Evolutionary conservation across 2,113 vertebrate species (phyloP).

Genomic region (Misgurnus anguillicaudatus): DNA sequence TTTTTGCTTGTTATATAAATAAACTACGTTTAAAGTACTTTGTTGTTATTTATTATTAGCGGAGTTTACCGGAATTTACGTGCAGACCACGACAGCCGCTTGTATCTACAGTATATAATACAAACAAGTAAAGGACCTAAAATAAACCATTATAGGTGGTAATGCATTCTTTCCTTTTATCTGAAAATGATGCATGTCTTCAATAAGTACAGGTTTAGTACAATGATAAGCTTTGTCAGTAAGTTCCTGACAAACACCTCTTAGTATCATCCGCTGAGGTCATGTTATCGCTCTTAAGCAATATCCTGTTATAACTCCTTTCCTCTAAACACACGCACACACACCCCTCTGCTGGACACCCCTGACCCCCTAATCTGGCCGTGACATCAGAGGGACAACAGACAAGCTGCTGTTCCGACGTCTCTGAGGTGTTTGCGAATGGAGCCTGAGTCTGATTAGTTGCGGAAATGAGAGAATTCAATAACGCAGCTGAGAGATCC

Average conservation of each 20-base stretch:
- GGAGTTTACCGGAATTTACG: no score
- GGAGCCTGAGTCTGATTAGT: slow-evolving; percentile 60
- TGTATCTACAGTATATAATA: no score
- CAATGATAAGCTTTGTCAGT: not conserved
- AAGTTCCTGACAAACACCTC: slow-evolving; percentile 19
- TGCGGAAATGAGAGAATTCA: slow-evolving; percentile 62
- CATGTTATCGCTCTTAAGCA: slow-evolving; percentile 34
- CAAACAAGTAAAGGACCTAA: no score
- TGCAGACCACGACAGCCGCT: no score
- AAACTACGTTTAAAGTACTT: no score
- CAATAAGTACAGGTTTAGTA: not conserved
- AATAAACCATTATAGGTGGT: no score
- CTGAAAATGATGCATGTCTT: not conserved
- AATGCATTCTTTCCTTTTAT: no score
- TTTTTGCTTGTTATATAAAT: no score
- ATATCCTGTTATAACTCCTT: slow-evolving; percentile 40
- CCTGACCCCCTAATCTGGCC: slow-evolving; percentile 54
- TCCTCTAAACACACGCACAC: not conserved
- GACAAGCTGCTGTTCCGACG: slow-evolving; percentile 45
- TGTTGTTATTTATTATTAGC: no score
- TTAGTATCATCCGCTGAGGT: not conserved
- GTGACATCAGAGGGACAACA: slow-evolving; percentile 60
- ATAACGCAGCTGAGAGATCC: slow-evolving; percentile 41
- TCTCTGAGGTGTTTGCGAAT: slow-evolving; percentile 49
- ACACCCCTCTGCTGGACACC: slow-evolving; percentile 40